phyloP scores from a whole-genome alignment of 1,140 invertebrate species.

The Drepana arcuata region DNA sequence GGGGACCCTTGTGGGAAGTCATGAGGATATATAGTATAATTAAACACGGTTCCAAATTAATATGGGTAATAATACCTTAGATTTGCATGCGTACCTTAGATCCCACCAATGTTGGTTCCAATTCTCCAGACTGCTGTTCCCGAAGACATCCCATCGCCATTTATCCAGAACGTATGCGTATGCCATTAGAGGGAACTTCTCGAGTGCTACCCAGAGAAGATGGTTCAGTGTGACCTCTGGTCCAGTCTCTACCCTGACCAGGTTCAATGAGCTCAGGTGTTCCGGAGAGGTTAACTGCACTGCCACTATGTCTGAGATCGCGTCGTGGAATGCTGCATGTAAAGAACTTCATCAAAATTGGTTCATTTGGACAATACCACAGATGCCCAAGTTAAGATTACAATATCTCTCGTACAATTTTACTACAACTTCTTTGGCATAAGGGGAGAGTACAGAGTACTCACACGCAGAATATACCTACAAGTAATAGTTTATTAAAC shows the following conservation, averaged over 20 bases:
- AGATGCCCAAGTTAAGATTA: no score
- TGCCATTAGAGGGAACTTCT: constrained; percentile 76
- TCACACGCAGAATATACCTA: no score
- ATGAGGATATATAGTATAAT: no score
- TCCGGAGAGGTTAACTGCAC: constrained; percentile 74
- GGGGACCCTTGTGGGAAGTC: no score
- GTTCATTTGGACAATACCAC: no score
- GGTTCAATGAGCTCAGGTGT: constrained; percentile 70
- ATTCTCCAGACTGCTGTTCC: constrained; percentile 52
- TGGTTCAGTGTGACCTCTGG: constrained; percentile 73
- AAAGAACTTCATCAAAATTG: no score
- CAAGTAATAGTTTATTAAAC: no score
- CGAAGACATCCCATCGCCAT: constrained; percentile 76
- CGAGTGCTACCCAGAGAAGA: constrained; percentile 75
- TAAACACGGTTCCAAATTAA: no score
- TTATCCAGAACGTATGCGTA: constrained; percentile 73
- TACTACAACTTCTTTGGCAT: no score
- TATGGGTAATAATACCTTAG: no score
- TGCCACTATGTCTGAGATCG: constrained; percentile 78
- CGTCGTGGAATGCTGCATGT: constrained; percentile 78
- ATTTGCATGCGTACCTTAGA: constrained; percentile 67
- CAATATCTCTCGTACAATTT: no score
- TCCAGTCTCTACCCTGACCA: constrained; percentile 40
- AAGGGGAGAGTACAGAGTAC: no score
- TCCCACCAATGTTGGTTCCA: constrained; percentile 78